Evolutionary conservation across 2,888 invertebrate genomes (phyloP).

Genomic region (Magallana nippona): DNA sequence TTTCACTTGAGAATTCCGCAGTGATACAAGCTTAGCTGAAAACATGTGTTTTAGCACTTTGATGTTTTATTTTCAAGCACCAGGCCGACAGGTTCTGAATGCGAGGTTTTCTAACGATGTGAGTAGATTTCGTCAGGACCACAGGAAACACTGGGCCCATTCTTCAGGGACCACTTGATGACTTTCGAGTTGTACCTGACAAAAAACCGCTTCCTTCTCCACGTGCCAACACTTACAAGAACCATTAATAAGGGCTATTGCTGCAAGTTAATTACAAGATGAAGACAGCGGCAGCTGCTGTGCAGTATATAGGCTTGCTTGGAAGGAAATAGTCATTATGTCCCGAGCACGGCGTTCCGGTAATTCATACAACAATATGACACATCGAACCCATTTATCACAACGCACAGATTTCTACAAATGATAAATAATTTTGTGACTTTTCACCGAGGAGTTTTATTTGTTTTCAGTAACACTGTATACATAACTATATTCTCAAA

Average conservation of each 20-base stretch:
- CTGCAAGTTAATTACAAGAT: constrained; percentile 33
- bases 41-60: constrained; percentile 31
- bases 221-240: constrained; percentile 27
- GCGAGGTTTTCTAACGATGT: constrained; percentile 24
- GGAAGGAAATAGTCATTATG: constrained; percentile 9
- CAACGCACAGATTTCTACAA: background rate
- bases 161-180: constrained; percentile 16
- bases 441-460: no score
- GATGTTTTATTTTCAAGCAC: constrained; percentile 28
- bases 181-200: constrained; percentile 10
- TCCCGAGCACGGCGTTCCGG: constrained; percentile 8
- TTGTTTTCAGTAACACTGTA: no score
- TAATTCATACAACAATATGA: constrained; percentile 17
- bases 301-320: background rate
- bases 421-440: background rate
- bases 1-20: constrained; percentile 29
- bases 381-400: background rate
- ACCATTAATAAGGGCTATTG: constrained; percentile 23
- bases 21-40: constrained; percentile 10
- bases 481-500: no score
- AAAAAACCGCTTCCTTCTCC: constrained; percentile 11
- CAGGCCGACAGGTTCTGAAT: background rate
- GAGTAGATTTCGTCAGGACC: background rate
- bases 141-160: background rate
- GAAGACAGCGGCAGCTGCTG: constrained; percentile 13